Base-by-base conservation (phyloP, 2,888 invertebrate genomes). In the Agrochola circellaris region DNA sequence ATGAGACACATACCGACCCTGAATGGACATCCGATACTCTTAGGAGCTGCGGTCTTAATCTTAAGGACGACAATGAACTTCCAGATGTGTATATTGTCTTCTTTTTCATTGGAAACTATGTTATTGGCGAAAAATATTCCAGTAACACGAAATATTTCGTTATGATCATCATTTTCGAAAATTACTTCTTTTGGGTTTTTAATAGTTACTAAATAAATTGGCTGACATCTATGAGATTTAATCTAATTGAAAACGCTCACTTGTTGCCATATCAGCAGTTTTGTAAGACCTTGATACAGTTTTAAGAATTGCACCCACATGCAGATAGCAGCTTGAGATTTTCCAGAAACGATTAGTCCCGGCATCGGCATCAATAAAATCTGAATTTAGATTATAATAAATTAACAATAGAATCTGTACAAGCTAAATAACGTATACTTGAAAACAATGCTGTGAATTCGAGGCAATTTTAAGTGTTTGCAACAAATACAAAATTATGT, bases 21-120 rank as follows among this genome's bases (percentile, higher is more conserved):
- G 90, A 89, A 77, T 83, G 61, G 90, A 88, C 84, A 91, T 86
- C 77, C 85, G 91, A 91, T 91, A 91, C 85, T 79, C 83, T 81
- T 75, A 60, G 23, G 78, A 75, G 77, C 83, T 88, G 91, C 83
- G 87, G 88, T 87, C 83, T 82, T 81, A 68, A 84, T 81, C 79
- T 34, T 86, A 76, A 86, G 84, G 77, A 85, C 81, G 73, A 66
- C 66, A 74, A 72, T 79, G 56, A 84, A 75, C 77, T 85, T 82
- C 77, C 79, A 83, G 48, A 58, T 67, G 11, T 79, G 66, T 81
- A 42, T 71, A 75, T 75, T 75, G 67, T 45, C 64, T 61, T 69
- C 60, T 64, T 81, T 60, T 61, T 70, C 20, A 66, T 66, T 73
- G 23, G 51, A 60, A 72, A 66, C 17, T 61, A 62, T 54, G 6